A percentile compares a stretch with the other conserved stretches of the same genome.
Evolutionary conservation across 2,113 vertebrate species (phyloP).

Genomic region (Blennius ocellaris): DNA sequence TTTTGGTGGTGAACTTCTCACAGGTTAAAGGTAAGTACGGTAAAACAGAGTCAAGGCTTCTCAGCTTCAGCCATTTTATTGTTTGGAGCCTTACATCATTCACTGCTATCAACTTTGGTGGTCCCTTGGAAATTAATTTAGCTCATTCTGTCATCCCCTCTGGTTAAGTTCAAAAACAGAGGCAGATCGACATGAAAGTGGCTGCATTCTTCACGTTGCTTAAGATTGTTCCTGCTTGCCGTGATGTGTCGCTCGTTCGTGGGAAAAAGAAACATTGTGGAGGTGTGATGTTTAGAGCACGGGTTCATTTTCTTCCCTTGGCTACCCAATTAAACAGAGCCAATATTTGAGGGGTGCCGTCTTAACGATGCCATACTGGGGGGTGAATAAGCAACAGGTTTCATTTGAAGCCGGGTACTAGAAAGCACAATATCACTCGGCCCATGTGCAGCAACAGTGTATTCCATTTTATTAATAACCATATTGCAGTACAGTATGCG

Average conservation of each 20-base stretch:
- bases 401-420: conserved; percentile 31
- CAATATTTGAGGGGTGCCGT: conserved; percentile 48
- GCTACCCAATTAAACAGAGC: conserved; percentile 64
- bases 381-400: conserved; percentile 60
- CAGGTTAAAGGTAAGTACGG: conserved; percentile 49
- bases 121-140: conserved; percentile 80
- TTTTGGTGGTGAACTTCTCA: conserved; percentile 36
- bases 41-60: conserved; percentile 15
- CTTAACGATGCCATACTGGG: conserved; percentile 55
- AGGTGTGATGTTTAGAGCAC: conserved; percentile 48
- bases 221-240: conserved; percentile 27
- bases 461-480: conserved; percentile 55
- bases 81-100: conserved; percentile 59
- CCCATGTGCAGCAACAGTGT: conserved; percentile 17
- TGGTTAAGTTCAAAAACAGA: conserved; percentile 59
- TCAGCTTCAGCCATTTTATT: conserved; percentile 39
- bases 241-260: conserved; percentile 32
- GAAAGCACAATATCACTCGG: conserved; percentile 28
- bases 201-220: conserved; percentile 42
- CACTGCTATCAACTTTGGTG: conserved; percentile 56
- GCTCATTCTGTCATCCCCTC: conserved; percentile 61
- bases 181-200: conserved; percentile 65
- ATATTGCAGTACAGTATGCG: conserved; percentile 35
- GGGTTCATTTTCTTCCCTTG: conserved; percentile 12
- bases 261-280: conserved; percentile 33